These are phyloP conservation scores for Leptothorax acervorum DNA, from an alignment of 2,888 invertebrate genomes.

Conservation along the genomic window DNA sequence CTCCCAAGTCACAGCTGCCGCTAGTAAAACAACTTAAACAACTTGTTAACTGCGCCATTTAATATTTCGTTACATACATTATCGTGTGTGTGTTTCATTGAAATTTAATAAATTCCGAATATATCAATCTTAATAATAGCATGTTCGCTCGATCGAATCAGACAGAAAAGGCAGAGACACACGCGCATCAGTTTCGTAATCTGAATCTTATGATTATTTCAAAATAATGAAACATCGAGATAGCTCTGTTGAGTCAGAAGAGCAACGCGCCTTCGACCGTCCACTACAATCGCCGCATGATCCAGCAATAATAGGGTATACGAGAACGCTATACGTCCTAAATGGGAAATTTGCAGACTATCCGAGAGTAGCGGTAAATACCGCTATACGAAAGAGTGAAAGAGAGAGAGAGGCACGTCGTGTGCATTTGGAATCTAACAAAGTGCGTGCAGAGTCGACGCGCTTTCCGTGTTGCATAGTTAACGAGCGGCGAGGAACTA, in stretches of 20 bases:
- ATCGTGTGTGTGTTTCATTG: not conserved
- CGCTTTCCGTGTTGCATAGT: constrained; percentile 46
- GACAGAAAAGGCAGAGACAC: not conserved
- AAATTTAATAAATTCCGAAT: not conserved
- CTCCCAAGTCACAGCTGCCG: not conserved
- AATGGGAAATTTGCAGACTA: constrained; percentile 20
- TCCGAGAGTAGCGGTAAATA: not conserved
- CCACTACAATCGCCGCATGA: not conserved
- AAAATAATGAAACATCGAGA: not conserved
- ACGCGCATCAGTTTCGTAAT: not conserved
- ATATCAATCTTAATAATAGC: not conserved
- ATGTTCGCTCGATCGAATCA: not conserved
- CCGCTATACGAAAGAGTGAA: not conserved
- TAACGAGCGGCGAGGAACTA: constrained; percentile 43
- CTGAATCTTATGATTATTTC: not conserved
- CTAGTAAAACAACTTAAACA: not conserved
- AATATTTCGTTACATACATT: not conserved
- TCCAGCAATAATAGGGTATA: not conserved
- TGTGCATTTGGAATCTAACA: constrained; percentile 22
- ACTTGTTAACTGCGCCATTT: not conserved
- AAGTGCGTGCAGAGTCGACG: constrained; percentile 10
- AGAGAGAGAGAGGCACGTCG: too few relatives aligned
- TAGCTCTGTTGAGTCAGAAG: not conserved
- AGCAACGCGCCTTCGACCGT: not conserved
- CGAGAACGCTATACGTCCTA: not conserved